phyloP scores from a whole-genome alignment of 2,797 vertebrate species.

The Amniataba percoides region DNA sequence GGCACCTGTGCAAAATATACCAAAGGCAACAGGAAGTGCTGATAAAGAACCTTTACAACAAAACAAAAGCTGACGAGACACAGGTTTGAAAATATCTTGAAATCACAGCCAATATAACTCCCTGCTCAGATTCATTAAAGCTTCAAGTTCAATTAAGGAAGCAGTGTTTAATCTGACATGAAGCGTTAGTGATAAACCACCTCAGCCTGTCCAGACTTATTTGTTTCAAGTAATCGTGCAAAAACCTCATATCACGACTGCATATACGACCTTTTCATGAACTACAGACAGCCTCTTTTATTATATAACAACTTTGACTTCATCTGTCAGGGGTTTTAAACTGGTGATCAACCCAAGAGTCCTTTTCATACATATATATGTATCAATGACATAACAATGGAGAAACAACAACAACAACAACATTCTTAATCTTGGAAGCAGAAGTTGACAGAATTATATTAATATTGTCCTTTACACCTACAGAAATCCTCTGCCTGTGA shows the following conservation, averaged over 20 bases:
- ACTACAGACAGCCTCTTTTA: background rate
- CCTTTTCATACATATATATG: background rate
- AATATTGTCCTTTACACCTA: background rate
- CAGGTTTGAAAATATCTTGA: background rate
- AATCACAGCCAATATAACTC: background rate
- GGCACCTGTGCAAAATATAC: background rate
- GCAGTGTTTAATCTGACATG: background rate
- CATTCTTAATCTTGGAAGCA: no score
- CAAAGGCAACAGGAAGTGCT: background rate
- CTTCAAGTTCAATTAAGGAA: slow-evolving; percentile 21
- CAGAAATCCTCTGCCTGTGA: slow-evolving; percentile 40
- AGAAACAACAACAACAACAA: no score
- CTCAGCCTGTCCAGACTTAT: slow-evolving; percentile 11
- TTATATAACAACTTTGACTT: no score
- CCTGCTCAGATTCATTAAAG: slow-evolving; percentile 28
- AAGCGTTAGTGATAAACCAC: slow-evolving; percentile 12
- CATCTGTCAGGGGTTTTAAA: background rate
- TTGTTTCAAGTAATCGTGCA: background rate
- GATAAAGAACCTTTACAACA: background rate
- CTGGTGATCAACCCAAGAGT: background rate
- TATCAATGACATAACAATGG: background rate
- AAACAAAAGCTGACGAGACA: slow-evolving; percentile 1
- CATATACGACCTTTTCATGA: background rate
- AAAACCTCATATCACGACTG: background rate
- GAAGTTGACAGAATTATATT: background rate